These are phyloP conservation scores for Heterodera schachtii DNA, from an alignment of 1,140 invertebrate species.

Conservation along the genomic window DNA sequence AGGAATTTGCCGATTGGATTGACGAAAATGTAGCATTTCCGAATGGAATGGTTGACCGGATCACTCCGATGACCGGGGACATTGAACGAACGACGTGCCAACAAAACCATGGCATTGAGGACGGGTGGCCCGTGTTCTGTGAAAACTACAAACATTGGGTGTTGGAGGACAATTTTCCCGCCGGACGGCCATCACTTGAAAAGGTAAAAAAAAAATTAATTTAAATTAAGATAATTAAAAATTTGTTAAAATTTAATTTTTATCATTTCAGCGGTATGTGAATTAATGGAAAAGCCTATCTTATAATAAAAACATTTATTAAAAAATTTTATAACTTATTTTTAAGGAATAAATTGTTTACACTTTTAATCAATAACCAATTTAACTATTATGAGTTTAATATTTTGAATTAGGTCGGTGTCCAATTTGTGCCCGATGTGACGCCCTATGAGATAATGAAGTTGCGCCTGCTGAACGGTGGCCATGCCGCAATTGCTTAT, in stretches of 20 bases:
- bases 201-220: background rate
- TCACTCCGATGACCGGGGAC: background rate
- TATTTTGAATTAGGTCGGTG: background rate
- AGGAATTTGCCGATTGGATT: constrained; percentile 1
- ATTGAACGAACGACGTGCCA: background rate
- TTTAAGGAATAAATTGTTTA: too few relatives aligned
- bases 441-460: constrained; percentile 4
- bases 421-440: constrained; percentile 12
- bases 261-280: too few relatives aligned
- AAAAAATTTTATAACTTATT: too few relatives aligned
- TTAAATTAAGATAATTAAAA: too few relatives aligned
- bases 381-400: too few relatives aligned
- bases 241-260: too few relatives aligned
- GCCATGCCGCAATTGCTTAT: constrained; percentile 1
- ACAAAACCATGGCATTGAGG: constrained; percentile 1
- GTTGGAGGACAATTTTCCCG: background rate
- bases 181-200: background rate
- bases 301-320: too few relatives aligned
- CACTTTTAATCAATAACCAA: too few relatives aligned
- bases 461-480: background rate
- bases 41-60: constrained; percentile 11
- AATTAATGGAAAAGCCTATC: too few relatives aligned
- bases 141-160: constrained; percentile 12
- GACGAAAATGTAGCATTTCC: background rate
- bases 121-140: constrained; percentile 10